Evolutionary conservation across 2,797 vertebrate genomes (phyloP).

Genomic region (Manis javanica): DNA sequence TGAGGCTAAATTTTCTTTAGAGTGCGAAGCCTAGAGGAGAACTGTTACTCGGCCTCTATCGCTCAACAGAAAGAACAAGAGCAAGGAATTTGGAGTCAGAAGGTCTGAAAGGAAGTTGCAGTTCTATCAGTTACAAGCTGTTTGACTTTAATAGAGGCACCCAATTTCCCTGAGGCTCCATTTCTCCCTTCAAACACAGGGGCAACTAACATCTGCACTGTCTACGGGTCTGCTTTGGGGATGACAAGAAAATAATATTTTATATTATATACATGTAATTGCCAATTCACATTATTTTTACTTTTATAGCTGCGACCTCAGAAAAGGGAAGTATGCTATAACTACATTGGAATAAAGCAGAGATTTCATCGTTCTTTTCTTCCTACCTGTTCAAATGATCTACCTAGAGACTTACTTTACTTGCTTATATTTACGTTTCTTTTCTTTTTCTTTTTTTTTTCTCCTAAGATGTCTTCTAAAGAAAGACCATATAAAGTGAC

Average conservation of each 20-base stretch:
- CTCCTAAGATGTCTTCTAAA: slow-evolving; percentile 12
- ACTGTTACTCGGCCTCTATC: slow-evolving; percentile 3
- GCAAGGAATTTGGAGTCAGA: background rate
- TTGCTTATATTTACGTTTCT: background rate
- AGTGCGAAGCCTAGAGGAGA: background rate
- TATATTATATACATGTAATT: background rate
- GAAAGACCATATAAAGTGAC: background rate
- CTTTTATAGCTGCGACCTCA: background rate
- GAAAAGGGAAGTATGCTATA: background rate
- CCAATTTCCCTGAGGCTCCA: background rate
- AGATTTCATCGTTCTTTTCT: background rate
- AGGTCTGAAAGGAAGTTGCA: background rate
- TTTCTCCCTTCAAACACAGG: background rate
- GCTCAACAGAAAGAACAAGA: background rate
- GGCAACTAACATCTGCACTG: background rate
- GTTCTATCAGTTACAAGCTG: background rate
- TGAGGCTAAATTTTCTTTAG: background rate
- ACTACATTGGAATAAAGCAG: background rate
- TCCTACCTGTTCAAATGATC: background rate
- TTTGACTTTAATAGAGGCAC: background rate
- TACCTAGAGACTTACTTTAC: background rate
- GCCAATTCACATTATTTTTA: background rate
- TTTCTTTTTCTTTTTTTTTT: background rate
- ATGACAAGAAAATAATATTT: background rate
- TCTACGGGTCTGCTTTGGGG: background rate